Evolutionary conservation across 2,797 vertebrate genomes (phyloP).

Genomic region (Rhodeus uyekii): DNA sequence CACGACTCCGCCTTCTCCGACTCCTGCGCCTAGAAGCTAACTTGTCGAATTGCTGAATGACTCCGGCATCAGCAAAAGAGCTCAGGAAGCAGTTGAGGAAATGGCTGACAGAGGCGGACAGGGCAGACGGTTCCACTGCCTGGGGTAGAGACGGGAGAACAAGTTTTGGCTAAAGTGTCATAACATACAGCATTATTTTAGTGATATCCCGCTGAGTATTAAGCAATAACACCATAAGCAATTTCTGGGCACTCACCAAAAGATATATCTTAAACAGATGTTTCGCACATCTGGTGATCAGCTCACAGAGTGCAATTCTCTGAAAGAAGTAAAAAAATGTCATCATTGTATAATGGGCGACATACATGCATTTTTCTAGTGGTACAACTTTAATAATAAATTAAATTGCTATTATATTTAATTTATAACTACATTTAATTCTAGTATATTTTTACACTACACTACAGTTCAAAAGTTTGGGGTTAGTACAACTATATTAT

Average conservation of each 20-base stretch:
- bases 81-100: conserved; percentile 96
- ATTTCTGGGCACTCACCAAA: conserved; percentile 75
- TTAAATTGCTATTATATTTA: neutral
- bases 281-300: conserved; percentile 92
- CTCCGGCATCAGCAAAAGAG: conserved; percentile 84
- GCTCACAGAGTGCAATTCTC: conserved; percentile 89
- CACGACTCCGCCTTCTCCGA: conserved; percentile 85
- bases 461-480: too few relatives aligned
- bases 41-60: conserved; percentile 84
- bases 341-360: neutral
- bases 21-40: conserved; percentile 87
- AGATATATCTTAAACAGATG: conserved; percentile 94
- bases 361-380: neutral
- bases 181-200: neutral
- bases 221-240: neutral
- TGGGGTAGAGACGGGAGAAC: conserved; percentile 55
- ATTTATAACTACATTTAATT: neutral
- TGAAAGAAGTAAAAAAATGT: conserved; percentile 63
- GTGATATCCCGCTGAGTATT: neutral
- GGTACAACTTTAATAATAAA: neutral
- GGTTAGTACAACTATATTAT: too few relatives aligned
- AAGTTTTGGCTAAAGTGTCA: neutral
- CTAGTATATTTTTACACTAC: neutral
- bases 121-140: conserved; percentile 90
- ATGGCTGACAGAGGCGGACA: conserved; percentile 93